These are phyloP conservation scores for Mantis religiosa DNA, from an alignment of 2,888 invertebrate genomes.

Conservation along the genomic window DNA sequence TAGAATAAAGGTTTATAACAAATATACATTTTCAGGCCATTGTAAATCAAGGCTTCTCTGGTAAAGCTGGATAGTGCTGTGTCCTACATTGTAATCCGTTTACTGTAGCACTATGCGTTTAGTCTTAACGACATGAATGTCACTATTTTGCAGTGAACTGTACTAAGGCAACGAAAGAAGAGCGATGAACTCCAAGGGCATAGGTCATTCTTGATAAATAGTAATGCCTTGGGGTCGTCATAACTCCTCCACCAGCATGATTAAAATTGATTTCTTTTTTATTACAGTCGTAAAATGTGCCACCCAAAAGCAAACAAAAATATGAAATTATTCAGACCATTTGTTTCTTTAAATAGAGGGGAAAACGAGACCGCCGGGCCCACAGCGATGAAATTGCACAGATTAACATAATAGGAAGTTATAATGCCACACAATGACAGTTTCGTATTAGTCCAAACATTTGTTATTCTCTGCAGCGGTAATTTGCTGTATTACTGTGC, in stretches of 20 bases:
- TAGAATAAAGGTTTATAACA: too few relatives aligned
- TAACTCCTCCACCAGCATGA: neutral
- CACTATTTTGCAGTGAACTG: neutral
- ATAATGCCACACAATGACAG: neutral
- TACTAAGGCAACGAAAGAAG: neutral
- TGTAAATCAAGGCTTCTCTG: too few relatives aligned
- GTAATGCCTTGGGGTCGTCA: neutral
- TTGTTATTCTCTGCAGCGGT: neutral
- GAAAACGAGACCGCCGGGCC: neutral
- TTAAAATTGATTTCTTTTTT: neutral
- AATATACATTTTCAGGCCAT: too few relatives aligned
- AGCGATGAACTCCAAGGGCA: neutral
- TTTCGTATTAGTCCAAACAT: neutral
- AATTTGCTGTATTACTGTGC: neutral
- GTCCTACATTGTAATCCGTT: too few relatives aligned
- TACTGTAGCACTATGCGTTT: too few relatives aligned
- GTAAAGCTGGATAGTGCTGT: too few relatives aligned
- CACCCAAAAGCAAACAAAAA: neutral
- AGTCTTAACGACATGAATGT: neutral
- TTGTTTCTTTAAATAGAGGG: neutral
- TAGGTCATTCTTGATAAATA: neutral
- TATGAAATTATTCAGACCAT: neutral
- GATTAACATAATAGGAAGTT: neutral
- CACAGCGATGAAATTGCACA: neutral
- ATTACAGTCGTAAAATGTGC: neutral